Evolutionary conservation across 2,113 vertebrate species (phyloP), one percentile per base, ranked within the genome.

Genomic region (Bujurquina vittata): DNA sequence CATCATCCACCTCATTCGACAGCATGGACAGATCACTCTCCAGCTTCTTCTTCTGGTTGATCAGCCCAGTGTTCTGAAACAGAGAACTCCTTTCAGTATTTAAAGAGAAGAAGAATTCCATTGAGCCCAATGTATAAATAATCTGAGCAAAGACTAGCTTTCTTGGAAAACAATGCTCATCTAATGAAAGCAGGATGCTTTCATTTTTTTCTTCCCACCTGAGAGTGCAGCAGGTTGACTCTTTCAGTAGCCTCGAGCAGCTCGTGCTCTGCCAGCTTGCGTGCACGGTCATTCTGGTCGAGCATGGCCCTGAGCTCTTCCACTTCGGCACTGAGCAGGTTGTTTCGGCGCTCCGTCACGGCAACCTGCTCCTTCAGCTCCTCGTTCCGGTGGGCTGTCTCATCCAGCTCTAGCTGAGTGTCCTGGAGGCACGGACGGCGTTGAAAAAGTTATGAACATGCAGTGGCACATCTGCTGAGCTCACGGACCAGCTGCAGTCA

Each of bases 41-140:
- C 88, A 99, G 94, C 91, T 98, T 99, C 95, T 98, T 99, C 90
- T 98, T 99, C 33, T 98, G 97, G 92, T 96, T 98, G 89, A 98
- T 96, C 80, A 98, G 93, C 3, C 96, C 95, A 0, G 95, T 97
- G 93, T 99, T 99, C 98, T 99, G 90, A 1, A 60, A 82, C 26
- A 85, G 29, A 89, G 55, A 60, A 29, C 40, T 73, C 15, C 5
- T 79, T 18, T 58, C 31, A 72, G n/a, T 26, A 54, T 72, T 33
- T 72, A 54, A 72, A 72, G 18, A 14, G 17, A 54, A 54, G 17
- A 52, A 52, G 49, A 52, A 18, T 52, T 7, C 46, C 46, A 6
- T 6, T 17, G 15, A 52, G 15, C 46, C 46, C 7, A 52, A 18
- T 17, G 12, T 17, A 49, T 17, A 49, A 49, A 49, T 49, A 49